Evolutionary conservation across 92 coral and sea anemone genomes (phyloP).

Genomic region (Parazoanthus darwini): DNA sequence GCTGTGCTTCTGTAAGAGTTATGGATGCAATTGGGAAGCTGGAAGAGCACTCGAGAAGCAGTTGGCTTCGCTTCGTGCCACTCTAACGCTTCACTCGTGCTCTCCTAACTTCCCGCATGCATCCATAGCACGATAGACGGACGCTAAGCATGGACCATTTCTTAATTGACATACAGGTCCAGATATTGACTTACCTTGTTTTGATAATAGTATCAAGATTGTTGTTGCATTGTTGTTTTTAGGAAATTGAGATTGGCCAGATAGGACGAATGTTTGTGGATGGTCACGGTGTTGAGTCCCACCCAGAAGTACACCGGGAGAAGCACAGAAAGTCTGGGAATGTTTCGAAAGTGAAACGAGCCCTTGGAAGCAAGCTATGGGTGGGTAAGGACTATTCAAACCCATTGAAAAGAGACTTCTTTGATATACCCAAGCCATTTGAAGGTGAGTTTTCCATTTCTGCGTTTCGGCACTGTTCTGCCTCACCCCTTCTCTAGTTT

Average conservation of each 20-base stretch:
- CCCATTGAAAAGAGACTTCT: conserved; percentile 88
- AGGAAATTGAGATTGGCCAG: conserved; percentile 84
- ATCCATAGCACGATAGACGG: no score
- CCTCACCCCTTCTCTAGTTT: neutral
- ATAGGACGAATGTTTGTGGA: conserved; percentile 76
- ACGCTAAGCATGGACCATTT: no score
- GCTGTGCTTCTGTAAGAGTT: no score
- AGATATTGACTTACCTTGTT: neutral
- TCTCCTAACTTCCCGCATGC: no score
- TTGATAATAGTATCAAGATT: neutral
- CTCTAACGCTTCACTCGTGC: no score
- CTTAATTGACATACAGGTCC: no score
- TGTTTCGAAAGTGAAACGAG: conserved; percentile 17
- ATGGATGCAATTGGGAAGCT: no score
- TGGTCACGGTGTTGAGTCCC: conserved; percentile 53
- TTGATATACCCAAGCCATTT: conserved; percentile 72
- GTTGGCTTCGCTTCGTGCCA: no score
- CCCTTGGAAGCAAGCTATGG: conserved; percentile 79
- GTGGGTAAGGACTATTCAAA: conserved; percentile 95
- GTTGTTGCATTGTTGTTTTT: neutral
- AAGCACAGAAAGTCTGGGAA: conserved; percentile 12
- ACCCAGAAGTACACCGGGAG: conserved; percentile 30
- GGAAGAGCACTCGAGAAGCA: no score
- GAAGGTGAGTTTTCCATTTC: conserved; percentile 60
- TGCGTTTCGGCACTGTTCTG: neutral